Base-by-base conservation (phyloP, 2,113 vertebrate genomes). In the Eolophus roseicapilla region DNA sequence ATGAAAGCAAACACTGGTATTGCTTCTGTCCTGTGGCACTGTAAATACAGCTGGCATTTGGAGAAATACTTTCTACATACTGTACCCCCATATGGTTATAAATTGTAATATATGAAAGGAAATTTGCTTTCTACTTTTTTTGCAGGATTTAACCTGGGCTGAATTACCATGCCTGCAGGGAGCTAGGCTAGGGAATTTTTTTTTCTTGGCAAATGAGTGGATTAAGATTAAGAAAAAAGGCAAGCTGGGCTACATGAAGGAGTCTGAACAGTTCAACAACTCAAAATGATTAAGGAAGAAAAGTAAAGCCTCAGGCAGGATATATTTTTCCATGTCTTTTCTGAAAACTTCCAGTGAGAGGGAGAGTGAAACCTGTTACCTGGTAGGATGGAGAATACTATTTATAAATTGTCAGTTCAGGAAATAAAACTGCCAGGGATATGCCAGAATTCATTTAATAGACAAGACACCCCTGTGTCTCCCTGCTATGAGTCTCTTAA, bases 391-490 rank as follows among this genome's bases (percentile, higher is more conserved):
- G 31, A 91, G 49, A 41, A 55, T 90, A 46, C 88, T 92, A 79
- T 84, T 95, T 91, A 74, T 88, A 91, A 96, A 82, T 73, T 79
- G 57, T 59, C 86, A 57, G n/a, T 68, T 85, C 41, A 65, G 65
- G 52, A 92, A 82, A 80, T 59, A 82, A 92, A 91, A 69, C 78
- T 92, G 74, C 31, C 59, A 76, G 62, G 49, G 39, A 82, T 47
- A 33, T 39, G 70, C 41, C 68, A 87, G 77, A 84, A 92, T 76
- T 76, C 15, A 49, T 81, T 76, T 94, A 83, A 92, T 67, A 18
- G 81, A 59, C 69, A 91, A 73, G 57, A 35, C 39, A 39, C 33
- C n/a, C 41, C 13, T 2, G 1, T 2, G 0, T 52, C 53, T 62
- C 53, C 55, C 43, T 67, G 50, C 68, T 44, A 8, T 49, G n/a